Conservation (phyloP, 1,140 invertebrate species). For the Mylabris phalerata region DNA sequence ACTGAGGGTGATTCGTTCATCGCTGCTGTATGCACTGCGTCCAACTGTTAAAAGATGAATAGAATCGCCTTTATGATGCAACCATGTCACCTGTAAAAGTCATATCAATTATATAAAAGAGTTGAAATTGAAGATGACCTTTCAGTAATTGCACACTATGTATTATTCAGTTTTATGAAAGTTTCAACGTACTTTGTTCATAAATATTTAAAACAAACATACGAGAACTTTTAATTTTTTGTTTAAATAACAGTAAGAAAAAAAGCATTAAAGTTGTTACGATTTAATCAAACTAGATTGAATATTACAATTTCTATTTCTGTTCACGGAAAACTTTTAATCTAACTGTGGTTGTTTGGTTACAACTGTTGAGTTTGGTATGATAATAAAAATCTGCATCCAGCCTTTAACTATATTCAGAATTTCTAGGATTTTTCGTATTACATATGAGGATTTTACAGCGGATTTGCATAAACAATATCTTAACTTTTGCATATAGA, state of each 20-base stretch:
- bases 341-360: conserved; percentile 15
- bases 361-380: conserved; percentile 14
- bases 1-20: conserved; percentile 64
- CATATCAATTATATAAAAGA: too few species aligned
- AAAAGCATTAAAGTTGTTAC: background rate
- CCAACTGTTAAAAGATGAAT: conserved; percentile 73
- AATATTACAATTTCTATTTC: conserved; percentile 18
- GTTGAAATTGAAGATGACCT: too few species aligned
- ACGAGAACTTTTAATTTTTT: conserved; percentile 9
- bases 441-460: too few species aligned
- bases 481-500: too few species aligned
- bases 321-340: conserved; percentile 12
- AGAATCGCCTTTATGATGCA: conserved; percentile 60
- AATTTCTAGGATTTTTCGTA: too few species aligned
- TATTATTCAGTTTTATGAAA: too few species aligned
- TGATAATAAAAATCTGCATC: conserved; percentile 15
- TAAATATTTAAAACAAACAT: too few species aligned
- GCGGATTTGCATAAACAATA: too few species aligned
- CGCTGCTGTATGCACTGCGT: conserved; percentile 64
- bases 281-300: conserved; percentile 16
- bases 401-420: too few species aligned
- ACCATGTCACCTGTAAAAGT: conserved; percentile 66
- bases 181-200: too few species aligned
- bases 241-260: conserved; percentile 6
- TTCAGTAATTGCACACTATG: too few species aligned